Conservation (phyloP, 2,797 vertebrate genomes). For the Ctenosaura bakeri region DNA sequence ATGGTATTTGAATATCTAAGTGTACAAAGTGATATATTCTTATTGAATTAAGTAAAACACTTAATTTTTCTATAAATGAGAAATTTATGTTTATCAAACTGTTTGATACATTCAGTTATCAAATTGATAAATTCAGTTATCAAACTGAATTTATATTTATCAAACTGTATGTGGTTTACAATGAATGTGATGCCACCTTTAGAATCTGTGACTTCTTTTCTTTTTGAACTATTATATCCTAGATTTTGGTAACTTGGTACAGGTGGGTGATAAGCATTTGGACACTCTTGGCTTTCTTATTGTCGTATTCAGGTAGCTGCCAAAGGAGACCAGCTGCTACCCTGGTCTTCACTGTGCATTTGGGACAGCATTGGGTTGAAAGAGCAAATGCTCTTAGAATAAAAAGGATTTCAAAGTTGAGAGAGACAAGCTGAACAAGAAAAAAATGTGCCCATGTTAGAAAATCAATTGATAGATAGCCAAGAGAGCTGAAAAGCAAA, state of each 20-base stretch:
- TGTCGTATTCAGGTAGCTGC: conserved; percentile 13
- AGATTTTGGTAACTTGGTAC: conserved; percentile 1
- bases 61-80: background rate
- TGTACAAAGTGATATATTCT: background rate
- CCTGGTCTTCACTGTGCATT: conserved; percentile 11
- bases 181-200: background rate
- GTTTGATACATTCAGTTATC: no score
- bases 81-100: background rate
- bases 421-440: conserved; percentile 8
- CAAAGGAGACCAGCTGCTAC: conserved; percentile 18
- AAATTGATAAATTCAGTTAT: no score
- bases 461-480: conserved; percentile 57
- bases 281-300: conserved; percentile 28
- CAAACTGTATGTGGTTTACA: background rate
- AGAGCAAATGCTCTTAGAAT: background rate
- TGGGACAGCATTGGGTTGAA: conserved; percentile 25
- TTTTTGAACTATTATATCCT: background rate
- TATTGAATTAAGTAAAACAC: background rate
- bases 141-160: no score
- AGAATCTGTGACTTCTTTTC: background rate
- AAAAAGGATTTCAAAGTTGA: background rate
- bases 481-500: conserved; percentile 43
- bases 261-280: conserved; percentile 14
- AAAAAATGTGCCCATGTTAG: conserved; percentile 23
- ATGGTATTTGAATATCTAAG: background rate